Percentiles rank a stretch among this genome's conserved stretches.
Evolutionary conservation across 2,113 vertebrate species (phyloP).

Genomic region (Tricholaema leucomelas): DNA sequence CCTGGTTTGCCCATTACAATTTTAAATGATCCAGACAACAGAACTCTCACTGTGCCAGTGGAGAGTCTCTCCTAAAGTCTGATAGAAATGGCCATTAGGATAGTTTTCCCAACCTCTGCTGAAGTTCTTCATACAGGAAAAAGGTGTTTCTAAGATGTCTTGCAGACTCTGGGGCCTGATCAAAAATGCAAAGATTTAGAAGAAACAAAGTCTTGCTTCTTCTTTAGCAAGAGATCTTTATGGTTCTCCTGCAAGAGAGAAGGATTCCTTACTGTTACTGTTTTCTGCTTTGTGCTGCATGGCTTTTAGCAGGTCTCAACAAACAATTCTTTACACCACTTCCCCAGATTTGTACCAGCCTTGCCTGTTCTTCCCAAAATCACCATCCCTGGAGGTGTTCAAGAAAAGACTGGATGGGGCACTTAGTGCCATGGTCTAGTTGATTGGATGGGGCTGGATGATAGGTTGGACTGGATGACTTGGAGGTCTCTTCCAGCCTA

Average conservation of each 20-base stretch:
- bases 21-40: not conserved
- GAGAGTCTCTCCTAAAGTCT: not conserved
- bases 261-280: not conserved
- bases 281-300: not conserved
- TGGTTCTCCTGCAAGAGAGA: not conserved
- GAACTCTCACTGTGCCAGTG: not conserved
- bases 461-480: too few species aligned
- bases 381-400: too few species aligned
- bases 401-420: too few species aligned
- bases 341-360: not conserved
- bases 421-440: too few species aligned
- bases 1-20: not conserved
- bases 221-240: not conserved
- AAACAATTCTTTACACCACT: not conserved
- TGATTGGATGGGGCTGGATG: too few species aligned
- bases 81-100: not conserved
- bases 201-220: not conserved
- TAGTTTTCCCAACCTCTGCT: not conserved
- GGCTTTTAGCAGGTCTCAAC: not conserved
- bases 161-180: not conserved
- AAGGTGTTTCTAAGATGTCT: not conserved
- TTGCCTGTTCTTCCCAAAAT: not conserved
- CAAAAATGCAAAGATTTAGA: not conserved
- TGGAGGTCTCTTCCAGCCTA: too few species aligned
- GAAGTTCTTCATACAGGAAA: not conserved